Evolutionary conservation across 2,113 vertebrate genomes (phyloP), one percentile per base, ranked within the genome.

Genomic region (Chloebia gouldiae): DNA sequence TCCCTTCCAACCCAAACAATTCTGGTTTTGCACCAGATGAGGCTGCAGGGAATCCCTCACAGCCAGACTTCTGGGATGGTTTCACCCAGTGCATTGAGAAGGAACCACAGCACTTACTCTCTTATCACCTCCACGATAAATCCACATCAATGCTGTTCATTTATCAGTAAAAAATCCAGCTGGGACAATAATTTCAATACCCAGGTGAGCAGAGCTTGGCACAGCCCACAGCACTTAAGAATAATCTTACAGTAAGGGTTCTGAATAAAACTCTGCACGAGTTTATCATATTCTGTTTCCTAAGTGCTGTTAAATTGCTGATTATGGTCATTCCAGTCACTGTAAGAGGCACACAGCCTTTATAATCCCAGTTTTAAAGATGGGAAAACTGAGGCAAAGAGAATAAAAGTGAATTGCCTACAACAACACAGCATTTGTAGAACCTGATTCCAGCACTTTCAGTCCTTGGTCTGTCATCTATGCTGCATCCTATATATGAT

Each of bases 51-150:
- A 72, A 81, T n/a, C 24, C 63, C 24, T 24, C 18, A 2, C 2
- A 11, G 45, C 40, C 64, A 77, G 10, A 53, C 10, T 57, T 40
- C n/a, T 15, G 21, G 20, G 13, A 18, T 57, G 68, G 35, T 21
- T 39, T 13, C 57, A 60, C 47, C 17, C 42, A 2, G 0, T 35
- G 45, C 42, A 13, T 1, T 4, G 51, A 50, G 73, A 30, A 68
- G 8, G n/a, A 82, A 95, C 61, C 33, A 22, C 44, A 51, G 4
- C 15, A 17, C 0, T 0, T 13, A 7, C 6, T 49, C 33, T 37
- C 19, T 49, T 28, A 20, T 39, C 35, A 13, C 35, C 33, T 56
- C 9, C 35, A 3, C 11, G 57, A 87, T 64, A 73, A 83, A 93
- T 5, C 39, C 71, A 66, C 21, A 39, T 15, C 57, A 63, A 31